Conservation (phyloP, 1,140 invertebrate species). For the Coelopa frigida region DNA sequence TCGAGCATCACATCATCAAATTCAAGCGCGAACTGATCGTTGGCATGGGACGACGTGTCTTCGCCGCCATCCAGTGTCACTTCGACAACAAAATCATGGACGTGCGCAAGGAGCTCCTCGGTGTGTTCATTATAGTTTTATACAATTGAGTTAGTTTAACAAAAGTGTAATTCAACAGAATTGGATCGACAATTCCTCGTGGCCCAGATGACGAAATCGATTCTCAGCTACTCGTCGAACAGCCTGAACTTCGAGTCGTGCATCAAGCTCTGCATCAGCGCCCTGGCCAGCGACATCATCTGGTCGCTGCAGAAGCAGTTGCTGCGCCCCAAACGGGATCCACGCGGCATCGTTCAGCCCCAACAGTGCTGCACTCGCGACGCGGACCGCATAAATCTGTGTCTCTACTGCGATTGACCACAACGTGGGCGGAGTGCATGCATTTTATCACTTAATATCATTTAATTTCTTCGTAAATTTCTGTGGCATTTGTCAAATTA, state of each 20-base stretch:
- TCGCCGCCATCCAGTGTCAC: constrained; percentile 34
- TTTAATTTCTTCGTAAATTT: no score
- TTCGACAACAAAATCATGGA: constrained; percentile 39
- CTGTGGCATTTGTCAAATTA: no score
- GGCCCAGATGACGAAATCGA: constrained; percentile 26
- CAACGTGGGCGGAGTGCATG: no score
- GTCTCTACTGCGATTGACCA: constrained; percentile 14
- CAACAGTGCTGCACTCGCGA: constrained; percentile 23
- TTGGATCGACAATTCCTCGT: constrained; percentile 23
- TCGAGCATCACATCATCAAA: constrained; percentile 38
- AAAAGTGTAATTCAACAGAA: constrained; percentile 8
- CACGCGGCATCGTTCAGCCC: constrained; percentile 22
- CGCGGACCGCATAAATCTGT: constrained; percentile 19
- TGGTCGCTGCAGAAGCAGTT: constrained; percentile 27
- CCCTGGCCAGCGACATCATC: constrained; percentile 27
- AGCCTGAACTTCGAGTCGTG: constrained; percentile 27
- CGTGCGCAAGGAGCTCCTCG: constrained; percentile 31
- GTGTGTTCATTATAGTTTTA: constrained; percentile 5
- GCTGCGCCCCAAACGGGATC: constrained; percentile 27
- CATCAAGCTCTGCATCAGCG: constrained; percentile 28
- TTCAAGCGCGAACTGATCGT: constrained; percentile 37
- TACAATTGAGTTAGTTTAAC: not conserved
- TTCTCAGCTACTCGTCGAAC: constrained; percentile 30
- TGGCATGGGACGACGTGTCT: constrained; percentile 32
- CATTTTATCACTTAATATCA: no score